Evolutionary conservation across 1,140 invertebrate genomes (phyloP).

Genomic region (Cyrtorhinus lividipennis): DNA sequence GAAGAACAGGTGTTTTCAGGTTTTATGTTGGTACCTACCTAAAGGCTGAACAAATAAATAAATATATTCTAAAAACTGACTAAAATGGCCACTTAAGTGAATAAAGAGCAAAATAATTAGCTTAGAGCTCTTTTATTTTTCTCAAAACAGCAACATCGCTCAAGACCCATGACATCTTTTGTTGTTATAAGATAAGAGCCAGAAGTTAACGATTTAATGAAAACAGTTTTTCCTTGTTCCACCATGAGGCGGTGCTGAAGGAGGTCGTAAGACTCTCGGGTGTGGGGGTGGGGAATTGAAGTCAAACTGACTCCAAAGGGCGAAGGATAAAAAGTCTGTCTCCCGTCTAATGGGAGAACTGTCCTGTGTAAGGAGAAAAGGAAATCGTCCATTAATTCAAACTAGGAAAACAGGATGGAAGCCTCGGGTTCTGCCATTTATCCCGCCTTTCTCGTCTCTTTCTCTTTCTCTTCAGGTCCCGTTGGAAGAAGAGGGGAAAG

Average conservation of each 20-base stretch:
- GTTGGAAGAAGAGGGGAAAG: neutral
- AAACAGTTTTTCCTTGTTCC: slow-evolving; percentile 1
- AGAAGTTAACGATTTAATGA: slow-evolving; percentile 1
- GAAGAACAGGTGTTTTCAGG: no score
- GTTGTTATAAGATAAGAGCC: no score
- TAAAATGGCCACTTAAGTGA: no score
- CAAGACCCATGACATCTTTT: no score
- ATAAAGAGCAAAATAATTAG: no score
- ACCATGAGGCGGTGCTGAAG: neutral
- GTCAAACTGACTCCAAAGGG: neutral
- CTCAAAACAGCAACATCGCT: no score
- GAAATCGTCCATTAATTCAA: slow-evolving; percentile 5
- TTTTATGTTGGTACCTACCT: no score
- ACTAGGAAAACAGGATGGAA: slow-evolving; percentile 8
- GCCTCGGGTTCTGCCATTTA: neutral
- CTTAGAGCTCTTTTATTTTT: no score
- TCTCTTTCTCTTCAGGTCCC: neutral
- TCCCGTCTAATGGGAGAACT: neutral
- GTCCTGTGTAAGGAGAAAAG: slow-evolving; percentile 6
- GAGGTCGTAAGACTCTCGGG: neutral
- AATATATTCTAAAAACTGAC: no score
- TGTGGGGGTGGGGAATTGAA: neutral
- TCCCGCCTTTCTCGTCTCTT: neutral
- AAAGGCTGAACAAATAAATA: no score
- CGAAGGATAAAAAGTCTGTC: neutral